Evolutionary conservation across 2,113 vertebrate species (phyloP).

Genomic region (Melanerpes aurifrons): DNA sequence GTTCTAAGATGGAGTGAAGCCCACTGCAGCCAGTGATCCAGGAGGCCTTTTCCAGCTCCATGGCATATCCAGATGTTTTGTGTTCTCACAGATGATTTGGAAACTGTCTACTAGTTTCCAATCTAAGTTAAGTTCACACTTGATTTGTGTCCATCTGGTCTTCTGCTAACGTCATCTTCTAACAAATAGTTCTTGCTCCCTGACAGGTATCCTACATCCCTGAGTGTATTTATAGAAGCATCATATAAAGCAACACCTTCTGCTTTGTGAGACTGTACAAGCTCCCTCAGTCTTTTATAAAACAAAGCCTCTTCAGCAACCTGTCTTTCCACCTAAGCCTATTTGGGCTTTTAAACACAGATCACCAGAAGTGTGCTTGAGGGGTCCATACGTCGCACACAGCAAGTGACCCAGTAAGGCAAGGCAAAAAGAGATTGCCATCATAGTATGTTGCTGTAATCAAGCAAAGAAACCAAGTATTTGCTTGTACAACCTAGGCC

Average conservation of each 20-base stretch:
- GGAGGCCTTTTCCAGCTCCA: neutral
- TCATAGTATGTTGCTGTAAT: neutral
- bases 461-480: neutral
- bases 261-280: neutral
- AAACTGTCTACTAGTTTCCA: neutral
- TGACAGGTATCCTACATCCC: neutral
- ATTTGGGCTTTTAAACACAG: neutral
- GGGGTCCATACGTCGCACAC: neutral
- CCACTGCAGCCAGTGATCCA: neutral
- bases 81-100: neutral
- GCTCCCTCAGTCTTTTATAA: neutral
- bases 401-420: neutral
- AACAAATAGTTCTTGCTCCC: neutral
- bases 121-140: neutral
- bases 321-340: neutral
- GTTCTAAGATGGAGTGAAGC: neutral
- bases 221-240: neutral
- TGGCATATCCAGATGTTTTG: slow-evolving; percentile 1
- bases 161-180: neutral
- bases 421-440: neutral
- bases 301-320: neutral
- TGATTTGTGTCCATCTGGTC: slow-evolving; percentile 13
- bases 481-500: neutral
- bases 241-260: neutral
- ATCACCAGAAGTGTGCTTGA: neutral